These are phyloP conservation scores for Xenopus petersii DNA, from an alignment of 2,797 vertebrate species.

Conservation along the genomic window DNA sequence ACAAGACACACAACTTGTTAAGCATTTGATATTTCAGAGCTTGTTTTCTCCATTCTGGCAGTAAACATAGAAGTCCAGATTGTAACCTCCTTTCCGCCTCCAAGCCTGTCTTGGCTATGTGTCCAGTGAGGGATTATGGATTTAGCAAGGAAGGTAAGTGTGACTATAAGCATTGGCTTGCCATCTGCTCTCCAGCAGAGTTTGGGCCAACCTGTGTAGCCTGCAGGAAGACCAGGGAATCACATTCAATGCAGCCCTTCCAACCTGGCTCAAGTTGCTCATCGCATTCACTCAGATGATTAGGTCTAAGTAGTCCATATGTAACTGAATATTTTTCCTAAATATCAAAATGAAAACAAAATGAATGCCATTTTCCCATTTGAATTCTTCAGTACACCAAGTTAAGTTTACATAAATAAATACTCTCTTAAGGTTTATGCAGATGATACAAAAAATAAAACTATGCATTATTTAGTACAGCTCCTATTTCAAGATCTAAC, in stretches of 20 bases:
- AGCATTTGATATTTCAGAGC: constrained; percentile 96
- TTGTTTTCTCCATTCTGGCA: constrained; percentile 93
- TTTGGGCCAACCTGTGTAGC: constrained; percentile 98
- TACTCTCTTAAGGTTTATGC: constrained; percentile 83
- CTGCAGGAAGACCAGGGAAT: constrained; percentile 99
- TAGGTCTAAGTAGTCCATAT: constrained; percentile 99
- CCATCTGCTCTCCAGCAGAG: constrained; percentile 99
- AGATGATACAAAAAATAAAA: constrained; percentile 82
- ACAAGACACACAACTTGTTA: constrained; percentile 99
- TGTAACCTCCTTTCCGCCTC: constrained; percentile 99
- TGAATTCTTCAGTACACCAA: constrained; percentile 74
- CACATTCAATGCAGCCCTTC: constrained; percentile 88
- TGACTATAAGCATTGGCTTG: constrained; percentile 99
- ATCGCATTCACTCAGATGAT: constrained; percentile 99
- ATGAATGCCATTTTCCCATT: constrained; percentile 77
- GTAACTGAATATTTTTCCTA: constrained; percentile 92
- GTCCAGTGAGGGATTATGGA: constrained; percentile 99
- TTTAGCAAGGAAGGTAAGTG: constrained; percentile 99
- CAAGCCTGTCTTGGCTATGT: constrained; percentile 99
- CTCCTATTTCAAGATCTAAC: constrained; percentile 84
- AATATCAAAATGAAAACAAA: constrained; percentile 85
- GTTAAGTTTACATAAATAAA: constrained; percentile 80
- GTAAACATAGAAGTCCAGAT: constrained; percentile 91
- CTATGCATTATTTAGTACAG: constrained; percentile 82
- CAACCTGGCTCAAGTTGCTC: constrained; percentile 90